These are phyloP conservation scores for Phalanger gymnotis DNA, from an alignment of 2,797 vertebrate genomes.

Conservation along the genomic window DNA sequence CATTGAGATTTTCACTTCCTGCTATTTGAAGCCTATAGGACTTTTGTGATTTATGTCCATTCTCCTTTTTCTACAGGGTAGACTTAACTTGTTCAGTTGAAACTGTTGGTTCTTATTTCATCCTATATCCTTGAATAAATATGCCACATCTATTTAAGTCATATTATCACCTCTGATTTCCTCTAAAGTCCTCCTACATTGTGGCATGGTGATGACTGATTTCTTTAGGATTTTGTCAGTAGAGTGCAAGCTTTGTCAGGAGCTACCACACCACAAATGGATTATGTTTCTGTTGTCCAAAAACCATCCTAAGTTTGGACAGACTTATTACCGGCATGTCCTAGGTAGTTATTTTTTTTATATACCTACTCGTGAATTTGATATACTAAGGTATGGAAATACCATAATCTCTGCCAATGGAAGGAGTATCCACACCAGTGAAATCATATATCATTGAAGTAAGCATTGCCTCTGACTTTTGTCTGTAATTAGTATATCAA, in stretches of 20 bases:
- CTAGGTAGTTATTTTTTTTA: background rate
- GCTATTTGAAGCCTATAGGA: background rate
- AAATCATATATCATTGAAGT: background rate
- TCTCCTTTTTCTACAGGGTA: background rate
- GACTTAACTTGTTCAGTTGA: background rate
- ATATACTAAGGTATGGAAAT: background rate
- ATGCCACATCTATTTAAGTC: background rate
- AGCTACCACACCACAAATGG: background rate
- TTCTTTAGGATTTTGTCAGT: background rate
- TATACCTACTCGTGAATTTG: background rate
- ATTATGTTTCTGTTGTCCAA: background rate
- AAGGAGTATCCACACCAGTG: background rate
- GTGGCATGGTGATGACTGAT: background rate
- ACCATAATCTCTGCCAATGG: background rate
- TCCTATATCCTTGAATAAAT: background rate
- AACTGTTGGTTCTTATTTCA: background rate
- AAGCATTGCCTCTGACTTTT: background rate
- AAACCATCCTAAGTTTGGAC: background rate
- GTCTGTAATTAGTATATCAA: slow-evolving; percentile 34
- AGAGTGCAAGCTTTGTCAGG: background rate
- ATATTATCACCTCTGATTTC: background rate
- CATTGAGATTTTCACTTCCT: background rate
- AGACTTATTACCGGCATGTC: background rate
- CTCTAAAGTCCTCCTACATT: background rate
- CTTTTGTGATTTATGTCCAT: background rate